Conservation (phyloP, 2,888 invertebrate genomes). For the Thymelicus lineola region DNA sequence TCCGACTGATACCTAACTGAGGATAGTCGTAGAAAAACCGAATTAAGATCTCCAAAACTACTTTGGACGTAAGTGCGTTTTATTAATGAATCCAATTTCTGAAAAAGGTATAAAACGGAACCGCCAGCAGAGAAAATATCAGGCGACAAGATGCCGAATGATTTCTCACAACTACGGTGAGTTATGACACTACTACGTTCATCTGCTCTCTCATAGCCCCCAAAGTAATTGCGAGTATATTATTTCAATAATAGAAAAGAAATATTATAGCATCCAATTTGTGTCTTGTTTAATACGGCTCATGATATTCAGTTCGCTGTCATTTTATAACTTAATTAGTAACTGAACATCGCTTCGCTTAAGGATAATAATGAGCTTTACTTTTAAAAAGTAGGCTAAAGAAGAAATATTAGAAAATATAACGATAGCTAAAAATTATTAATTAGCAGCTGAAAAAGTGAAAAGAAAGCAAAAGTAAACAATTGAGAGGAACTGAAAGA, state of each 20-base stretch:
- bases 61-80: neutral
- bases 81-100: neutral
- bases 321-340: neutral
- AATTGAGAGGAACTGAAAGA: too few species aligned
- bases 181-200: neutral
- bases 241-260: slow-evolving; percentile 8
- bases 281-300: neutral
- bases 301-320: neutral
- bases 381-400: too few species aligned
- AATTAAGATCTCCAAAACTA: too few species aligned
- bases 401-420: too few species aligned
- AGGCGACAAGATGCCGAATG: neutral
- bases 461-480: too few species aligned
- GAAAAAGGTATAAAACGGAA: neutral
- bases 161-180: neutral
- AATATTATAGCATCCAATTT: neutral
- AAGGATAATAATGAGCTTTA: too few species aligned
- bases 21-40: too few species aligned
- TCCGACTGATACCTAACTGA: too few species aligned
- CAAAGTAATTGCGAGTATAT: slow-evolving; percentile 3
- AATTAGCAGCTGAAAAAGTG: too few species aligned
- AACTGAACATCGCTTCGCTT: too few species aligned
- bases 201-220: neutral
- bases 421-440: too few species aligned
- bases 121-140: neutral